Conservation (phyloP, 2,888 invertebrate genomes). For the Enoplolaimus lenunculus region DNA sequence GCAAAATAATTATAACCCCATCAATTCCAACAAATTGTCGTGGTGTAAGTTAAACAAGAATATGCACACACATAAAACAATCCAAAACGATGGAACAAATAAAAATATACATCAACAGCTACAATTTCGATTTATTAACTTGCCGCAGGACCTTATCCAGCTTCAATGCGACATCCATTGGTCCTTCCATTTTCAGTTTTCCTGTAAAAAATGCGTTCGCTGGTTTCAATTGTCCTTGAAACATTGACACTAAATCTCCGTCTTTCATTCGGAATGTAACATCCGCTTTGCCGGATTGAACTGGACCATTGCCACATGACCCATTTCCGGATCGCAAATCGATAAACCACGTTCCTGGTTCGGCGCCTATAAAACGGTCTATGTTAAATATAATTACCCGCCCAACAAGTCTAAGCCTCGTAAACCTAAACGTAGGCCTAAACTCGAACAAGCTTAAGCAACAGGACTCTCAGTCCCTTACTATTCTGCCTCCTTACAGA, state of each 20-base stretch:
- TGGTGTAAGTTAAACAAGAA: too few species aligned
- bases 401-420: neutral
- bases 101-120: too few species aligned
- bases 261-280: constrained; percentile 68
- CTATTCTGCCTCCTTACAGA: too few species aligned
- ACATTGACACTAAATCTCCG: constrained; percentile 46
- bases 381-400: too few species aligned
- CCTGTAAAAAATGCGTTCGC: constrained; percentile 88
- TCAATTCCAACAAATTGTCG: too few species aligned
- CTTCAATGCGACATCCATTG: constrained; percentile 83
- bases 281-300: constrained; percentile 56
- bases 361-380: constrained; percentile 47
- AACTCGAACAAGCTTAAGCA: too few species aligned
- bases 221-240: constrained; percentile 67
- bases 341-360: constrained; percentile 62
- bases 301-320: constrained; percentile 60
- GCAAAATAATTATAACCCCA: too few species aligned
- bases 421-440: neutral
- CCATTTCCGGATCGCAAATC: constrained; percentile 78
- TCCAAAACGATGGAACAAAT: too few species aligned
- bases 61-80: too few species aligned
- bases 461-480: too few species aligned
- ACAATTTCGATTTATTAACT: constrained; percentile 24
- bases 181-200: constrained; percentile 79
- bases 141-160: constrained; percentile 66